A percentile compares a stretch with the other conserved stretches of the same genome.
These are phyloP conservation scores for Nothocercus nigrocapillus DNA, from an alignment of 2,113 vertebrate genomes.

Conservation along the genomic window DNA sequence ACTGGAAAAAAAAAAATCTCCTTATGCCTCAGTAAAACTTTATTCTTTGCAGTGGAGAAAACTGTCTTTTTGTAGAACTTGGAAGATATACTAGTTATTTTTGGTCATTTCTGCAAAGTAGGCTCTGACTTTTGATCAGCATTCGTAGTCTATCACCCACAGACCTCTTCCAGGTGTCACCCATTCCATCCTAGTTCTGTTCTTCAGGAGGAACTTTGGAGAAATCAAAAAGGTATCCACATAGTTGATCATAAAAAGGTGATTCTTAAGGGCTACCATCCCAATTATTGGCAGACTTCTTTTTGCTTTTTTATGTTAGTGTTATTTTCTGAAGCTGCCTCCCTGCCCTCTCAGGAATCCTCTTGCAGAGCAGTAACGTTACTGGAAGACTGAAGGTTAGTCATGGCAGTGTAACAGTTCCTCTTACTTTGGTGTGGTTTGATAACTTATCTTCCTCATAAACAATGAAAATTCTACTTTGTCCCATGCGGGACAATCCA, in stretches of 20 bases:
- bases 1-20: background rate
- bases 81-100: background rate
- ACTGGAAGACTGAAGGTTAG: background rate
- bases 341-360: background rate
- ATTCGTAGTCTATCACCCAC: background rate
- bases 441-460: background rate
- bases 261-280: background rate
- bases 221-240: background rate
- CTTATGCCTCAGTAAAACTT: background rate
- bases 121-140: background rate
- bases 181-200: accelerated
- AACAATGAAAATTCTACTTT: background rate
- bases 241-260: background rate
- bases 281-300: background rate
- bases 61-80: background rate
- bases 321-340: background rate
- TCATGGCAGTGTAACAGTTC: background rate
- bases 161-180: background rate
- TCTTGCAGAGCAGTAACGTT: background rate
- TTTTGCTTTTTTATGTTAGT: background rate
- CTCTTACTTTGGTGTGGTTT: background rate
- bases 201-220: background rate
- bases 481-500: background rate
- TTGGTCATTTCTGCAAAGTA: background rate
- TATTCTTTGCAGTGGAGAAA: background rate